phyloP scores from a whole-genome alignment of 2,113 vertebrate genomes.

The Pseudonaja textilis region DNA sequence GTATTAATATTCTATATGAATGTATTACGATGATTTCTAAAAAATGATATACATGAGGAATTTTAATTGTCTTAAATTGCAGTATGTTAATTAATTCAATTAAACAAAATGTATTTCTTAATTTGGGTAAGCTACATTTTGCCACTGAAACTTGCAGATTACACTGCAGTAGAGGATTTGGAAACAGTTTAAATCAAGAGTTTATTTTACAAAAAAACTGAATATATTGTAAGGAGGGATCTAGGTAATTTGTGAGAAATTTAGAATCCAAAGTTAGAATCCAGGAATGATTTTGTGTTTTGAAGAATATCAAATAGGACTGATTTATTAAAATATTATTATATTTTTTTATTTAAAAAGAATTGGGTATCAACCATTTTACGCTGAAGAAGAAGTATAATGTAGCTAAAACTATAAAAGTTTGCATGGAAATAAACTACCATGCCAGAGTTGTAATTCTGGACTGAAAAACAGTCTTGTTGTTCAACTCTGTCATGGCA shows the following conservation, averaged over 20 bases:
- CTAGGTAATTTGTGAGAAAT: background rate
- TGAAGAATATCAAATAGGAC: background rate
- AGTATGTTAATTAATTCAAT: background rate
- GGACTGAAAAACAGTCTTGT: background rate
- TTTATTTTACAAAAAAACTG: background rate
- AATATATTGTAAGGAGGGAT: background rate
- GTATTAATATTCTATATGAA: background rate
- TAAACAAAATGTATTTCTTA: background rate
- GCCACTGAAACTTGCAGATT: background rate
- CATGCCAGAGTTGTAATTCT: background rate
- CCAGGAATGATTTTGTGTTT: background rate
- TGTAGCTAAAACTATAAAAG: background rate
- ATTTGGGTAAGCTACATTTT: background rate
- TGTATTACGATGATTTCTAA: background rate
- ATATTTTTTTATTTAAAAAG: background rate
- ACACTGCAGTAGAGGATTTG: background rate
- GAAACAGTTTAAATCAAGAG: background rate
- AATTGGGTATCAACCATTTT: background rate
- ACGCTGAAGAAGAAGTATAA: background rate
- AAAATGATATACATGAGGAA: background rate
- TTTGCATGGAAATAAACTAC: background rate
- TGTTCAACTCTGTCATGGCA: background rate
- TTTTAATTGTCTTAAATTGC: background rate
- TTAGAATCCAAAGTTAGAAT: background rate
- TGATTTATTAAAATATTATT: background rate